Percentiles rank a stretch among this genome's conserved stretches.
phyloP scores from a whole-genome alignment of 2,888 invertebrate species.

The Oscheius myriophilus region DNA sequence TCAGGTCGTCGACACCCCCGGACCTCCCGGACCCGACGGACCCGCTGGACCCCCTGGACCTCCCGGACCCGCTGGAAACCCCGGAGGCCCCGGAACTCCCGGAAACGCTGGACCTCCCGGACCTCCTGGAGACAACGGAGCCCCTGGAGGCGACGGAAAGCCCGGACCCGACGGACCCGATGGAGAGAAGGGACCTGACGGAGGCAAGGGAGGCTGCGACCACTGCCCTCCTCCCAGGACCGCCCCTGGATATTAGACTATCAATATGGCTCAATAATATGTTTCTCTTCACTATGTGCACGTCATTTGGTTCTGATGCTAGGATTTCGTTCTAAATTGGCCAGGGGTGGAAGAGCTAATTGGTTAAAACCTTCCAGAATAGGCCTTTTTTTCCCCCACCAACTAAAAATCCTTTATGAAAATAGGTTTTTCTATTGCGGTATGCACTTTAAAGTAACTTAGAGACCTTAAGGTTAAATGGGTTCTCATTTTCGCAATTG shows the following conservation, averaged over 20 bases:
- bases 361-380: too few relatives aligned
- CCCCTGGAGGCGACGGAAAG: constrained; percentile 48
- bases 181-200: constrained; percentile 38
- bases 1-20: constrained; percentile 39
- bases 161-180: constrained; percentile 48
- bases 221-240: constrained; percentile 65
- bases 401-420: too few relatives aligned
- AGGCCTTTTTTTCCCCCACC: too few relatives aligned
- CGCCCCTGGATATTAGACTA: constrained; percentile 61
- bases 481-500: too few relatives aligned
- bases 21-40: constrained; percentile 58
- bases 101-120: constrained; percentile 51
- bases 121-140: constrained; percentile 41
- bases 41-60: constrained; percentile 58
- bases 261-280: too few relatives aligned
- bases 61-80: constrained; percentile 53
- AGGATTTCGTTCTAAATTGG: too few relatives aligned
- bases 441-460: too few relatives aligned
- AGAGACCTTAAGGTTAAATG: too few relatives aligned
- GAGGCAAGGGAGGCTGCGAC: constrained; percentile 58
- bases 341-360: too few relatives aligned
- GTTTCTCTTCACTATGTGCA: too few relatives aligned
- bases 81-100: constrained; percentile 22
- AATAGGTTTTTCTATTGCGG: too few relatives aligned
- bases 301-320: too few relatives aligned